These are phyloP conservation scores for Rhipidura dahli DNA, from an alignment of 2,113 vertebrate genomes.

Conservation along the genomic window DNA sequence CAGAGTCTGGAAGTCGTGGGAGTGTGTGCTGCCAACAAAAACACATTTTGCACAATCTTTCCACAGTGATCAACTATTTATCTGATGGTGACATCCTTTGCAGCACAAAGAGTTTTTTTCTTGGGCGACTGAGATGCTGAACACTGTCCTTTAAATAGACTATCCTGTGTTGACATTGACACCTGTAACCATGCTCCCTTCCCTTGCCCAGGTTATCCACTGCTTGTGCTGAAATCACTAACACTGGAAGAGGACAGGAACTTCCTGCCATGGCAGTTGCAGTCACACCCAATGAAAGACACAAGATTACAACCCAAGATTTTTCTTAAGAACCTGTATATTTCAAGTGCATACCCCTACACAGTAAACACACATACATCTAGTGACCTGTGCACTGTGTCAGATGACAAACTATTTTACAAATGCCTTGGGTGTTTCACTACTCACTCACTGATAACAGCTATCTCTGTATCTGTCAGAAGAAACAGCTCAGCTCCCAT, in stretches of 20 bases:
- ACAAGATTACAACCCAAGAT: not conserved
- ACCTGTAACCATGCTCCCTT: not conserved
- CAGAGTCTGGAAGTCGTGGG: conserved; percentile 17
- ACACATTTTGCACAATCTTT: not conserved
- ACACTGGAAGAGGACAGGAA: not conserved
- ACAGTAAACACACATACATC: not conserved
- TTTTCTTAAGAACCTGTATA: not conserved
- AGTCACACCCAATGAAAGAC: not conserved
- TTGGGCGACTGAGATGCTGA: not conserved
- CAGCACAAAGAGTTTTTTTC: not conserved
- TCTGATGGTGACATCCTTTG: not conserved
- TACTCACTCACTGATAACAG: not conserved
- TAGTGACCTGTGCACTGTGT: not conserved
- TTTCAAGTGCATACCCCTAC: not conserved
- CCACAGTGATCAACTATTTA: not conserved
- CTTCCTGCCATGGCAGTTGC: not conserved
- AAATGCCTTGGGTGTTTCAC: not conserved
- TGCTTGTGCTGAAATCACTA: not conserved
- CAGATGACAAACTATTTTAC: not conserved
- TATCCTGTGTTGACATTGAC: not conserved
- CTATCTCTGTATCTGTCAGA: not conserved
- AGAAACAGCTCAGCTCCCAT: not conserved
- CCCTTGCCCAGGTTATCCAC: not conserved
- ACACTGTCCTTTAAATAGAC: not conserved
- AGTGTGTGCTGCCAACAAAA: conserved; percentile 14